These are phyloP conservation scores for Megastigmus dorsalis DNA, from an alignment of 2,888 invertebrate species.

Conservation along the genomic window DNA sequence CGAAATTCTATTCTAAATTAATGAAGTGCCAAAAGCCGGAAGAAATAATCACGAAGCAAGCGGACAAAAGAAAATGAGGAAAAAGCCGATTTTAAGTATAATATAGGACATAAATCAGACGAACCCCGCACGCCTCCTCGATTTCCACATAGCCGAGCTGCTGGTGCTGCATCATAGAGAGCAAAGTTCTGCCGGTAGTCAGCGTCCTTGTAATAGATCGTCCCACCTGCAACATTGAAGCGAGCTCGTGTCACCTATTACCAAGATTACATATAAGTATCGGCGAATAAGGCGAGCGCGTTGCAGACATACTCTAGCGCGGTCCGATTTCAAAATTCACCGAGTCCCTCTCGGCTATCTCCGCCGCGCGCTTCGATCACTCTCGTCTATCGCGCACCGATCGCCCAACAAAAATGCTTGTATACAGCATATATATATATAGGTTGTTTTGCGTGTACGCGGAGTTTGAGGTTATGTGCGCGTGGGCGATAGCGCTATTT, in stretches of 20 bases:
- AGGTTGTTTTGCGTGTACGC: neutral
- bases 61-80: too few relatives aligned
- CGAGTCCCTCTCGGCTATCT: constrained; percentile 17
- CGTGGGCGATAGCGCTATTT: too few relatives aligned
- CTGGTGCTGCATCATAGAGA: too few relatives aligned
- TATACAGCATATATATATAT: neutral
- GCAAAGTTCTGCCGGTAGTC: constrained; percentile 55
- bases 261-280: too few relatives aligned
- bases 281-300: constrained; percentile 41
- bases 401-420: neutral
- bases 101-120: too few relatives aligned
- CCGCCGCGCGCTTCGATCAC: neutral
- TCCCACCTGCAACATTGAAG: constrained; percentile 62
- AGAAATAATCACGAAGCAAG: too few relatives aligned
- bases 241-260: too few relatives aligned
- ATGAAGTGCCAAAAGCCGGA: too few relatives aligned
- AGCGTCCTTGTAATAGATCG: constrained; percentile 62
- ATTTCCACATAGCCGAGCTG: constrained; percentile 10
- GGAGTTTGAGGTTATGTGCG: constrained; percentile 45
- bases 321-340: constrained; percentile 49
- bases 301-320: neutral
- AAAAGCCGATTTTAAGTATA: too few relatives aligned
- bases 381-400: neutral
- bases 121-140: constrained; percentile 63
- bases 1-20: too few relatives aligned